Evolutionary conservation across 2,113 vertebrate species (phyloP), one percentile per base, ranked within the genome.

Genomic region (zebrafish (Danio rerio)): DNA sequence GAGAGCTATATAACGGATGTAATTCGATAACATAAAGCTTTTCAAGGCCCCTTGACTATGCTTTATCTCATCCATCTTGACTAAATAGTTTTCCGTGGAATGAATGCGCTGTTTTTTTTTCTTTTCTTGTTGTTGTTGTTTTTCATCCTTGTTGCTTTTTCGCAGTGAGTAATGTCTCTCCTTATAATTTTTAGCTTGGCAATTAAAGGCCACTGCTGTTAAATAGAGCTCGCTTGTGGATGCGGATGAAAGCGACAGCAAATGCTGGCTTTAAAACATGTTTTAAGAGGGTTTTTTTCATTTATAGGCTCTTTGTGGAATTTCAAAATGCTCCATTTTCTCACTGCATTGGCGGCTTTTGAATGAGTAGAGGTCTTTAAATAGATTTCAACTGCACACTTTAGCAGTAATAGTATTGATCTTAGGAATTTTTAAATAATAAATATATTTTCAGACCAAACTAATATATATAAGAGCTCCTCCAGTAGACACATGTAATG

Each of bases 21-120:
- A 85, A 83, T 84, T 71, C 21, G 65, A 82, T 86, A 81, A 84
- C 52, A 71, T 42, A 20, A 56, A 49, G 76, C 66, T 81, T 11
- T 53, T 16, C 49, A 3, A 15, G 40, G 72, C 40, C 63, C 15
- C 56, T 66, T 20, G 40, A 49, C 69, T 40, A 45, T 42, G 75
- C 52, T 73, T 53, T 77, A 70, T 58, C 70, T 31, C 47, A 47
- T 62, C 20, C 50, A 18, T 83, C 70, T 70, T 16, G n/a, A 75
- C 6, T 85, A 76, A 71, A 75, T 68, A 61, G 59, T 65, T 79
- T 72, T 59, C 59, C 15, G 43, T 79, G 68, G 74, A 78, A 42
- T 63, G 31, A 56, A 53, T 6, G 7, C 11, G 40, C 42, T 49
- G 0, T 9, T 0, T 52, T 2, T 82, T 53, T 84, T 15, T 62